Percentiles rank a stretch among this genome's conserved stretches.
phyloP scores from a whole-genome alignment of 2,113 vertebrate species.

The Psilopsiagon aymara region DNA sequence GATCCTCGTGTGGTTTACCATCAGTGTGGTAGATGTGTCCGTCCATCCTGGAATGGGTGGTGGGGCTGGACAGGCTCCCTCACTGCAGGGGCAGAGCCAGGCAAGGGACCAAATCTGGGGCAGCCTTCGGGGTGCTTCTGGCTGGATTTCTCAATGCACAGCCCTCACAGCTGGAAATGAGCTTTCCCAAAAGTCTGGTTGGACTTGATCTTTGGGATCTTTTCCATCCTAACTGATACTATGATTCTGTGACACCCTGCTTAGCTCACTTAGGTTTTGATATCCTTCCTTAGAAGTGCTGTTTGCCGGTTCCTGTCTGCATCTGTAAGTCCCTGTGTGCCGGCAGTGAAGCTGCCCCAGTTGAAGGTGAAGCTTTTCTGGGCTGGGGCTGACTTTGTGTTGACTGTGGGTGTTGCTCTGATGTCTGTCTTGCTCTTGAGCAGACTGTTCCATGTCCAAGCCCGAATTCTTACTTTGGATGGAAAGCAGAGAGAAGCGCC shows the following conservation, averaged over 20 bases:
- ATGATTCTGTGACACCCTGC: not conserved
- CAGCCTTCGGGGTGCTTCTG: not conserved
- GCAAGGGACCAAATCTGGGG: not conserved
- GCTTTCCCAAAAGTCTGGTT: not conserved
- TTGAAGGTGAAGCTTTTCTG: not conserved
- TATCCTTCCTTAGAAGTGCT: not conserved
- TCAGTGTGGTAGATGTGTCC: rapidly evolving
- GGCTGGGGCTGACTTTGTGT: not conserved
- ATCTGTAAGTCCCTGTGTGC: rapidly evolving
- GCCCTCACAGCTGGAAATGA: not conserved
- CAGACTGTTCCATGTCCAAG: slow-evolving; percentile 30
- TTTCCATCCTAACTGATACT: not conserved
- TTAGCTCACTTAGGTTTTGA: not conserved
- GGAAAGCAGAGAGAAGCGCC: not conserved
- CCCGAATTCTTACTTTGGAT: not conserved
- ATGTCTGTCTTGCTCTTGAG: not conserved
- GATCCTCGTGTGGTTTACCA: rapidly evolving
- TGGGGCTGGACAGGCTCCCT: rapidly evolving
- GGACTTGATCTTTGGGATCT: not conserved
- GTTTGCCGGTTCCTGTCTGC: not conserved
- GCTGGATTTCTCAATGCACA: no score
- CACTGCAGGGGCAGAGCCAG: not conserved
- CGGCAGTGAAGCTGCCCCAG: rapidly evolving
- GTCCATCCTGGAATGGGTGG: not conserved
- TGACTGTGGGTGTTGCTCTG: not conserved